A percentile compares a stretch with the other conserved stretches of the same genome.
These are phyloP conservation scores for Cheilosia vulpina DNA, from an alignment of 2,888 invertebrate genomes.

Conservation along the genomic window DNA sequence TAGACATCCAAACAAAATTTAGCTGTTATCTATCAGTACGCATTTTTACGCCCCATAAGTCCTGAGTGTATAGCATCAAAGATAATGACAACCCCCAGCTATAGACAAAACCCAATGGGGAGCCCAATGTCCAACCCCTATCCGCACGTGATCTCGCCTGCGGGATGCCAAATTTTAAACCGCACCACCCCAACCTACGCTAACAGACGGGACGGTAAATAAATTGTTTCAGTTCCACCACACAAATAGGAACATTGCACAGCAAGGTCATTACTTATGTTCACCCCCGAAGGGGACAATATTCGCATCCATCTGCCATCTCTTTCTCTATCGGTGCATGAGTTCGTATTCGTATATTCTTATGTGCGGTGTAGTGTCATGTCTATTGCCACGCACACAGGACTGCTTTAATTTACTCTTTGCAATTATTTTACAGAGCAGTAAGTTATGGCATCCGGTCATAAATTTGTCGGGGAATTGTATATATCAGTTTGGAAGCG, in stretches of 20 bases:
- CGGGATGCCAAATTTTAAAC: conserved; percentile 46
- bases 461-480: conserved; percentile 74
- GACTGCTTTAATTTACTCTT: conserved; percentile 66
- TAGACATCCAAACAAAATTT: no score
- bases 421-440: conserved; percentile 71
- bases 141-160: conserved; percentile 7
- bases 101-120: background rate
- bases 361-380: background rate
- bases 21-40: no score
- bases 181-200: conserved; percentile 1
- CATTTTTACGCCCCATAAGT: no score
- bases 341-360: background rate
- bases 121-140: background rate
- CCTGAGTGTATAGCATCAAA: background rate
- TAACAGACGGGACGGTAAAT: conserved; percentile 49
- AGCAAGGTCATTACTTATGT: conserved; percentile 73
- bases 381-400: conserved; percentile 9
- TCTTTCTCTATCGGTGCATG: conserved; percentile 11
- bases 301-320: conserved; percentile 43
- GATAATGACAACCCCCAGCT: background rate
- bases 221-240: conserved; percentile 60
- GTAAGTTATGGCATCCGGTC: conserved; percentile 74
- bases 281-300: conserved; percentile 62
- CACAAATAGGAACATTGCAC: conserved; percentile 34
- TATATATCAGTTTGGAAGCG: conserved; percentile 64